phyloP scores from a whole-genome alignment of 1,140 invertebrate genomes.

The Arctopsyche grandis region DNA sequence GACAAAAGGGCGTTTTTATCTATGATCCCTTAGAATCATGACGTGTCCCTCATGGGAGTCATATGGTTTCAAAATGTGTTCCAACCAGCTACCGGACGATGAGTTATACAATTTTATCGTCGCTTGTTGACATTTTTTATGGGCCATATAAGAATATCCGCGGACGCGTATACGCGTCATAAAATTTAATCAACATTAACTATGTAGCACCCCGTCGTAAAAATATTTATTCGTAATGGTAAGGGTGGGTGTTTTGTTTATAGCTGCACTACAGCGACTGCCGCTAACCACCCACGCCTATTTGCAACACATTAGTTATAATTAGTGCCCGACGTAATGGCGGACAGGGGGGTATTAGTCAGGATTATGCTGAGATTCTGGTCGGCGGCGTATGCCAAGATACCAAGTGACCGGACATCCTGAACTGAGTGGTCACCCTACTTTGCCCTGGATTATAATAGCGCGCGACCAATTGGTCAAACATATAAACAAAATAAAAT shows the following conservation, averaged over 20 bases:
- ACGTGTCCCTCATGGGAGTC: no score
- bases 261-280: not conserved
- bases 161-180: conserved; percentile 5
- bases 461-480: no score
- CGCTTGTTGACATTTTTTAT: not conserved
- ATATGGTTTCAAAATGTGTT: no score
- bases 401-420: not conserved
- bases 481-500: no score
- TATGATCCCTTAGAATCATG: no score
- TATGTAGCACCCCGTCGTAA: not conserved
- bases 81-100: no score
- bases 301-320: conserved; percentile 34
- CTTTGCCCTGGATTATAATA: no score
- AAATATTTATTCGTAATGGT: not conserved
- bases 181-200: conserved; percentile 6
- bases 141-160: not conserved
- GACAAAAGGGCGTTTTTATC: no score
- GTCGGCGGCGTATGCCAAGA: conserved; percentile 11
- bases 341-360: conserved; percentile 7
- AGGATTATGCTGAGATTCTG: conserved; percentile 29
- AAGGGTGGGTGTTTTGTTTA: not conserved
- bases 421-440: not conserved
- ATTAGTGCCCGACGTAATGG: conserved; percentile 22
- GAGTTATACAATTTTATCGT: no score
- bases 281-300: not conserved